Conservation (phyloP, 2,113 vertebrate species). For the Emydura subglobosa region DNA sequence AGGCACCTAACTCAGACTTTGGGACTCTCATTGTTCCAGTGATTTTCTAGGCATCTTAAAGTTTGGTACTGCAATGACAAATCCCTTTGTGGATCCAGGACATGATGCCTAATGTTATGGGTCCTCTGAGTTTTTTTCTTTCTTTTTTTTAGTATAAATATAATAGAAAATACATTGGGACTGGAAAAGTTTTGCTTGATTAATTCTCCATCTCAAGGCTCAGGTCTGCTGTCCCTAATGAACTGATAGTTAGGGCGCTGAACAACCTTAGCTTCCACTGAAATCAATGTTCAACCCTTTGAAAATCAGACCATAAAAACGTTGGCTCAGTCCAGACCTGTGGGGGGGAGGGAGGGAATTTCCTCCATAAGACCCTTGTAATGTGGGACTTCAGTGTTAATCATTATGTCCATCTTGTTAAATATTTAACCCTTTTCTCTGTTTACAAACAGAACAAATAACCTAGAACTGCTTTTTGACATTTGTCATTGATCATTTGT, state of each 20-base stretch:
- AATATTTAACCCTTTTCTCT: constrained; percentile 59
- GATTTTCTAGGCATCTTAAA: neutral
- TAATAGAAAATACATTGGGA: neutral
- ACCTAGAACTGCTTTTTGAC: constrained; percentile 32
- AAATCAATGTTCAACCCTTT: constrained; percentile 15
- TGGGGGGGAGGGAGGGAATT: neutral
- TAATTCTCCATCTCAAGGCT: neutral
- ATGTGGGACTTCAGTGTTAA: constrained; percentile 30
- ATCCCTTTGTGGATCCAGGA: neutral
- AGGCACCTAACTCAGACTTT: neutral
- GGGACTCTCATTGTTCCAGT: neutral
- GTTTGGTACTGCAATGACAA: neutral
- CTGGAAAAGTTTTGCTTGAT: neutral
- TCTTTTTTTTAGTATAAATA: neutral
- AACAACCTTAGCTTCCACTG: neutral
- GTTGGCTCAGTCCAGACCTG: neutral
- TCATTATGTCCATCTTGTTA: constrained; percentile 61
- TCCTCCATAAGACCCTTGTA: constrained; percentile 6
- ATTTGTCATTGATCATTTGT: neutral
- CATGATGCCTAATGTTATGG: neutral
- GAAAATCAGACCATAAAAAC: neutral
- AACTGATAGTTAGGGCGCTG: neutral
- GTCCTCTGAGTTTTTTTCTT: too few species aligned
- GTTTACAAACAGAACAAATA: constrained; percentile 65
- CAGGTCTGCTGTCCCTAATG: neutral